Conservation (phyloP, 2,888 invertebrate species). For the Drosophila austrosaltans region DNA sequence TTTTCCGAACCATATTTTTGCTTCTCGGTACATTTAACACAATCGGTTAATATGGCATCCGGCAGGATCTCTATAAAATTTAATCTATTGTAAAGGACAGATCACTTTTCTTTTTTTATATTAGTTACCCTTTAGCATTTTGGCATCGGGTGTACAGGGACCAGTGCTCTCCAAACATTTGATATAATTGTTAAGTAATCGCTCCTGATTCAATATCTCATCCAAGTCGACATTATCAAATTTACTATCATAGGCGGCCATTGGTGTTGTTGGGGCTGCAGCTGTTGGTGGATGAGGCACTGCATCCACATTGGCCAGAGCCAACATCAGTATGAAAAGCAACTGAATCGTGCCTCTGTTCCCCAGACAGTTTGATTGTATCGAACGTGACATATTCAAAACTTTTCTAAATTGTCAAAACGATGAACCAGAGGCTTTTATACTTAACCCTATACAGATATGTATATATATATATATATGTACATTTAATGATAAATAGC, state of each 20-base stretch:
- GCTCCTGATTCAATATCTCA: slow-evolving; percentile 87
- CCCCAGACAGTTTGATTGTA: neutral
- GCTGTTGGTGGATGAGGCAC: slow-evolving; percentile 69
- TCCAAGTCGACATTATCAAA: slow-evolving; percentile 89
- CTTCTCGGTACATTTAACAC: slow-evolving; percentile 87
- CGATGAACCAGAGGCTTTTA: slow-evolving; percentile 18
- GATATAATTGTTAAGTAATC: slow-evolving; percentile 87
- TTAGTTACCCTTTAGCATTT: slow-evolving; percentile 87
- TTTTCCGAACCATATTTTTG: slow-evolving; percentile 87
- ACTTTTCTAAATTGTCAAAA: slow-evolving; percentile 1
- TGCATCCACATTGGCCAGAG: slow-evolving; percentile 18
- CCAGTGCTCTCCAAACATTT: slow-evolving; percentile 87
- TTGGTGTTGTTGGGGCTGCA: slow-evolving; percentile 33
- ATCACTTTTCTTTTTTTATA: too few species aligned
- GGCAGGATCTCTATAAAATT: slow-evolving; percentile 86
- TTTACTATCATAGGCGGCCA: slow-evolving; percentile 85
- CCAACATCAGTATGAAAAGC: neutral
- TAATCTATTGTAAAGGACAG: neutral
- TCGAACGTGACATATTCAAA: slow-evolving; percentile 23
- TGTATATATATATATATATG: too few species aligned
- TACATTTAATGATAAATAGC: neutral
- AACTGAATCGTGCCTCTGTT: slow-evolving; percentile 2
- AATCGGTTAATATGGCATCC: slow-evolving; percentile 88
- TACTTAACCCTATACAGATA: slow-evolving; percentile 9
- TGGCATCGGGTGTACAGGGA: slow-evolving; percentile 88